These are phyloP conservation scores for Zygogramma bicolorata DNA, from an alignment of 2,888 invertebrate genomes.

Conservation along the genomic window DNA sequence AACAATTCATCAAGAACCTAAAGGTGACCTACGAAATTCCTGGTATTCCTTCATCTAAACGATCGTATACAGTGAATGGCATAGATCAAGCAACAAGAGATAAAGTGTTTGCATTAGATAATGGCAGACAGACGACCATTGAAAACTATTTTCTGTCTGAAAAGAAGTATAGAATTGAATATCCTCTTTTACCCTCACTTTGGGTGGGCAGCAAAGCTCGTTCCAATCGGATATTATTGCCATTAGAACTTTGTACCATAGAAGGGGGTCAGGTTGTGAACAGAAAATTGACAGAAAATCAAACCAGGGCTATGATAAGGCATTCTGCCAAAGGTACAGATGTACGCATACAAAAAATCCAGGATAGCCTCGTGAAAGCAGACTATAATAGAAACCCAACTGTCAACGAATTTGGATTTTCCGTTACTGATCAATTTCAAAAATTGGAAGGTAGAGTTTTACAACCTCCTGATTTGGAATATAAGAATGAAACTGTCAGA, in stretches of 20 bases:
- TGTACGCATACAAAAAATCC: conserved; percentile 83
- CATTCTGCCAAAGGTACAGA: conserved; percentile 86
- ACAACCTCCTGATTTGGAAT: conserved; percentile 79
- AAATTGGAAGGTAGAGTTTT: conserved; percentile 84
- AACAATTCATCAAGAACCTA: conserved; percentile 51
- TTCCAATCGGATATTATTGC: conserved; percentile 81
- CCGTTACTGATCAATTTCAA: conserved; percentile 80
- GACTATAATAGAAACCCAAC: conserved; percentile 67
- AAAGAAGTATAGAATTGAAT: conserved; percentile 66
- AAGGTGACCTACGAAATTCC: conserved; percentile 69
- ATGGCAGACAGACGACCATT: conserved; percentile 63
- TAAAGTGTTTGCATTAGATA: conserved; percentile 62
- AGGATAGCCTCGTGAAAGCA: conserved; percentile 61
- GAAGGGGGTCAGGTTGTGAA: conserved; percentile 81
- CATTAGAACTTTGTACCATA: conserved; percentile 86
- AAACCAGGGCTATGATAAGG: conserved; percentile 89
- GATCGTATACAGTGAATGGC: conserved; percentile 68
- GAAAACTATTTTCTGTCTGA: conserved; percentile 65
- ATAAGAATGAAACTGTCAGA: conserved; percentile 67
- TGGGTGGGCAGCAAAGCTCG: conserved; percentile 72
- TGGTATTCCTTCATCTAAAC: conserved; percentile 60
- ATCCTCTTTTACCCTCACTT: conserved; percentile 83
- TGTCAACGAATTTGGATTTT: conserved; percentile 86
- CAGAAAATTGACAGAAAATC: conserved; percentile 83
- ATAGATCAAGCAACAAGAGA: conserved; percentile 60